Conservation (phyloP, 2,888 invertebrate species). For the Dorcus parallelipipedus region DNA sequence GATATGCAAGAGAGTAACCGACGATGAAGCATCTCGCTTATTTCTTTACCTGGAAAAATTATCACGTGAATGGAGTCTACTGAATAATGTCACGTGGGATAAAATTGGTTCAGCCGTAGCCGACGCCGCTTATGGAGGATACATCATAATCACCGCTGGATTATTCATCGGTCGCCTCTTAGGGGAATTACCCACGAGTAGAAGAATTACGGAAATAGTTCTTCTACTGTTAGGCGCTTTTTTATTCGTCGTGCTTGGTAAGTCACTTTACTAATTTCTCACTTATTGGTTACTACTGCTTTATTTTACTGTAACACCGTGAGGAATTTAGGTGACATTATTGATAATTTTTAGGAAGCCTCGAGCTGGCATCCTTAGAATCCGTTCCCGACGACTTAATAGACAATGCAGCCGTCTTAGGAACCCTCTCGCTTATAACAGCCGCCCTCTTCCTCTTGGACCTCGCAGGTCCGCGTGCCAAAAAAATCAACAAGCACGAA, state of each 20-base stretch:
- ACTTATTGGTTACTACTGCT: no score
- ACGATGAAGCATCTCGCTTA: constrained; percentile 67
- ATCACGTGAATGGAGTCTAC: constrained; percentile 71
- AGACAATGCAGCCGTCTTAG: constrained; percentile 70
- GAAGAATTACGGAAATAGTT: constrained; percentile 63
- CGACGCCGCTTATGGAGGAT: constrained; percentile 66
- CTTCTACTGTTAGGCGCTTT: constrained; percentile 68
- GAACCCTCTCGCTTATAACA: constrained; percentile 62
- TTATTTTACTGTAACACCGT: no score
- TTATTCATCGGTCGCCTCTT: constrained; percentile 62
- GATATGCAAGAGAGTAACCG: constrained; percentile 66
- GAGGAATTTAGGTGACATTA: no score
- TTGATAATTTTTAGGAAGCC: constrained; percentile 52
- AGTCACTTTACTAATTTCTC: constrained; percentile 24
- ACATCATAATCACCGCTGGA: constrained; percentile 67
- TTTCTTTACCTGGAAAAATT: constrained; percentile 67
- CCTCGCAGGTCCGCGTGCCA: constrained; percentile 58
- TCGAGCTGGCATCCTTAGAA: constrained; percentile 69
- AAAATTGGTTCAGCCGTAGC: constrained; percentile 65
- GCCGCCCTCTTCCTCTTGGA: constrained; percentile 68
- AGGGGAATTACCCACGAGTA: constrained; percentile 62
- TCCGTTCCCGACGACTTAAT: constrained; percentile 64
- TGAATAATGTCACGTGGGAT: constrained; percentile 73
- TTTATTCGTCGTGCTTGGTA: constrained; percentile 65
- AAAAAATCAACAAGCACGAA: constrained; percentile 44